Percentiles rank a stretch among this genome's conserved stretches.
Evolutionary conservation across 2,113 vertebrate genomes (phyloP).

Genomic region (Genyomyrus donnyi): DNA sequence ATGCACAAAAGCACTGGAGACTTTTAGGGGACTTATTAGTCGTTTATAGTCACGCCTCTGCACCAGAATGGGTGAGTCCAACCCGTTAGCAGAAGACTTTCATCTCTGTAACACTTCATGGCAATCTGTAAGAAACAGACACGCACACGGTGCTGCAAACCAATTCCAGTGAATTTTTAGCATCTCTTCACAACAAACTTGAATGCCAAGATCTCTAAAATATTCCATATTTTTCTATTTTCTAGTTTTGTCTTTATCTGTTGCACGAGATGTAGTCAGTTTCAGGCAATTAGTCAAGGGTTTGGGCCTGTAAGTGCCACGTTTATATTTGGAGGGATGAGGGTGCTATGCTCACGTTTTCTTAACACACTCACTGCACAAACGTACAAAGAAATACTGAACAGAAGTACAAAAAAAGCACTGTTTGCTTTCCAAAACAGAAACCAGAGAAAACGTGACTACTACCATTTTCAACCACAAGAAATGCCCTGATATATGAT

Average conservation of each 20-base stretch:
- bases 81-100: not conserved
- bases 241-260: not conserved
- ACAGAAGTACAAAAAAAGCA: not conserved
- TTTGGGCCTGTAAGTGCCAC: not conserved
- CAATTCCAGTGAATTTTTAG: not conserved
- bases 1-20: slow-evolving; percentile 29
- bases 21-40: not conserved
- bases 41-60: not conserved
- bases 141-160: not conserved
- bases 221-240: not conserved
- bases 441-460: not conserved
- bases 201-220: not conserved
- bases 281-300: not conserved
- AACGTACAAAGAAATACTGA: not conserved
- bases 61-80: not conserved
- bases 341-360: not conserved
- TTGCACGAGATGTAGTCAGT: not conserved
- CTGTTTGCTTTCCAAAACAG: not conserved
- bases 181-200: not conserved
- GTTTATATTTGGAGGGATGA: not conserved
- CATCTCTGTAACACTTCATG: not conserved
- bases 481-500: not conserved
- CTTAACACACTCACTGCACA: not conserved
- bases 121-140: not conserved
- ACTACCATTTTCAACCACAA: not conserved